Conservation (phyloP, 2,113 vertebrate species). For the Carettochelys insculpta region DNA sequence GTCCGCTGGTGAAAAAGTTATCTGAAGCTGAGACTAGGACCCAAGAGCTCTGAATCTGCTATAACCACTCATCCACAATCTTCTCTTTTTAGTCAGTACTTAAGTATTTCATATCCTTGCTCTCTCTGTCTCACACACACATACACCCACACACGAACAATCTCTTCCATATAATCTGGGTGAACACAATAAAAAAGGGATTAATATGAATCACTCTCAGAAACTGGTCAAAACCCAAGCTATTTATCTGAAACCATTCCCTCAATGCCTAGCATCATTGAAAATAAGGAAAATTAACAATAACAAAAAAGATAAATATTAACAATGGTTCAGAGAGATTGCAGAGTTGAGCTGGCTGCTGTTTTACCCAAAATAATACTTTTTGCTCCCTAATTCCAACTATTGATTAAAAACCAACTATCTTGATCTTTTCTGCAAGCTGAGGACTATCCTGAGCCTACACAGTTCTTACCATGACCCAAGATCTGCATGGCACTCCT, state of each 20-base stretch:
- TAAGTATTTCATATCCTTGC: neutral
- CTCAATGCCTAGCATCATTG: neutral
- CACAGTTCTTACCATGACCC: neutral
- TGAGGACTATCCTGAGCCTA: neutral
- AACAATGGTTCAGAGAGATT: neutral
- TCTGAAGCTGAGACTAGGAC: neutral
- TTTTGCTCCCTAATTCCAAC: neutral
- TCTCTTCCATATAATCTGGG: neutral
- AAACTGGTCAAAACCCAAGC: neutral
- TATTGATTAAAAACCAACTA: neutral
- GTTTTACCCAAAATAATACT: neutral
- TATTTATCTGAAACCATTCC: neutral
- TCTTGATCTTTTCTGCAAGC: neutral
- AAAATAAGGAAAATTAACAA: neutral
- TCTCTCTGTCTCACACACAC: too few species aligned
- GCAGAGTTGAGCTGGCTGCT: neutral
- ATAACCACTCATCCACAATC: neutral
- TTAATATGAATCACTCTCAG: neutral
- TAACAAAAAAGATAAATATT: neutral
- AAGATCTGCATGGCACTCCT: neutral
- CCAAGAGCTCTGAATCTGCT: neutral
- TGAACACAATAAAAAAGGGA: neutral
- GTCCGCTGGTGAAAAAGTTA: neutral
- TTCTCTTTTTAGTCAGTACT: neutral
- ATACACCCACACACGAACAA: neutral